Conservation (phyloP, 1,140 invertebrate genomes). For the Drosophila persimilis region DNA sequence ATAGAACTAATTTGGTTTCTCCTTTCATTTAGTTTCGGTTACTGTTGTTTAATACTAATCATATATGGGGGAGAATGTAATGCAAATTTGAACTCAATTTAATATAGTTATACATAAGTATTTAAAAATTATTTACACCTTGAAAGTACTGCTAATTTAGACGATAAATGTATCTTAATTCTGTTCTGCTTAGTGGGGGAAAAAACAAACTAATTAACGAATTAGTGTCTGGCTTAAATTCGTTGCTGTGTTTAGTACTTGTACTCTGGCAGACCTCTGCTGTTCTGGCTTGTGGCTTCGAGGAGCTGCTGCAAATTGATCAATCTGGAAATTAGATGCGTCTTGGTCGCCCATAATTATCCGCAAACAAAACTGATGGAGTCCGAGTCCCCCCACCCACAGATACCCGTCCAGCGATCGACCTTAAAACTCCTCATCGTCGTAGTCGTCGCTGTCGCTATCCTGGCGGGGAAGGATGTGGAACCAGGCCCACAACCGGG, state of each 20-base stretch:
- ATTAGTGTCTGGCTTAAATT: conserved; percentile 56
- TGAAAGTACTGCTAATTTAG: conserved; percentile 64
- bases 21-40: conserved; percentile 15
- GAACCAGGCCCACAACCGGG: conserved; percentile 57
- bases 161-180: conserved; percentile 44
- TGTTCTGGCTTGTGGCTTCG: neutral
- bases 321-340: conserved; percentile 52
- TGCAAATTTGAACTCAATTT: conserved; percentile 72
- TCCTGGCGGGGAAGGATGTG: conserved; percentile 59
- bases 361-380: conserved; percentile 62
- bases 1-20: conserved; percentile 14
- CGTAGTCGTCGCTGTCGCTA: conserved; percentile 47
- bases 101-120: conserved; percentile 61
- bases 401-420: conserved; percentile 8
- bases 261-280: conserved; percentile 42
- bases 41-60: conserved; percentile 48
- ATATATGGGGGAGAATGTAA: conserved; percentile 55
- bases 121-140: conserved; percentile 76
- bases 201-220: conserved; percentile 59
- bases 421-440: conserved; percentile 47
- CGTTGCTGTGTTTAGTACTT: conserved; percentile 58
- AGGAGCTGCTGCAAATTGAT: conserved; percentile 33
- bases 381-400: conserved; percentile 12
- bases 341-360: conserved; percentile 67
- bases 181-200: conserved; percentile 36